Conservation (phyloP, 2,888 invertebrate species). For the Scaptodrosophila latifasciaeformis region DNA sequence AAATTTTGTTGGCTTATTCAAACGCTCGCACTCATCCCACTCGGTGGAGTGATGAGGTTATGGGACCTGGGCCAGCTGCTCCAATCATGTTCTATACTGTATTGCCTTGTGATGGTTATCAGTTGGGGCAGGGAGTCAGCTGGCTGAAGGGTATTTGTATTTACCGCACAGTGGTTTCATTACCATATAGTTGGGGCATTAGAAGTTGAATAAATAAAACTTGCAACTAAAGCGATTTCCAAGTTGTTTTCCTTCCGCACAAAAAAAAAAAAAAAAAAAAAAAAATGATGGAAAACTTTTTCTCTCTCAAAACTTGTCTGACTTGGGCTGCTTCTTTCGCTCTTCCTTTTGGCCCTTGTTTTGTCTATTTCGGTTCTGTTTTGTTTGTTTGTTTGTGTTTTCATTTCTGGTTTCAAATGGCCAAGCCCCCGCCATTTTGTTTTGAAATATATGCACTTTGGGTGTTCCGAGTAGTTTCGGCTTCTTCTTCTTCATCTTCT, state of each 20-base stretch:
- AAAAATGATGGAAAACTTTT: slow-evolving; percentile 9
- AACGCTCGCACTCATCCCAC: no score
- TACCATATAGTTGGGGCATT: slow-evolving; percentile 55
- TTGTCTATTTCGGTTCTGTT: no score
- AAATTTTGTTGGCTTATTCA: no score
- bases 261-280: slow-evolving; percentile 7
- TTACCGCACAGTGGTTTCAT: slow-evolving; percentile 57
- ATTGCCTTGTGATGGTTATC: neutral
- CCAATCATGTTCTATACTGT: no score
- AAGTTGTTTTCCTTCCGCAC: slow-evolving; percentile 41
- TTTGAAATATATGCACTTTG: slow-evolving; percentile 35
- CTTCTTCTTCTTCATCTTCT: no score
- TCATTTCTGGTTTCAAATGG: no score
- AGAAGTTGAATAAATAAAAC: slow-evolving; percentile 61
- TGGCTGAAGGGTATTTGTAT: neutral
- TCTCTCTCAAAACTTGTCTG: no score
- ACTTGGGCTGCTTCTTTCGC: no score
- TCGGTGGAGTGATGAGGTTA: no score
- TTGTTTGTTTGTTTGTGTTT: no score
- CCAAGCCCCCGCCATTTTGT: no score
- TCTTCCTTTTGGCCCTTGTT: slow-evolving; percentile 1
- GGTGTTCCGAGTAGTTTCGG: no score
- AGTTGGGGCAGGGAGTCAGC: neutral
- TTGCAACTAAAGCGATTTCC: slow-evolving; percentile 60
- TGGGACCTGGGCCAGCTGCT: neutral